Evolutionary conservation across 2,797 vertebrate species (phyloP).

Genomic region (Leptatherina wallacei): DNA sequence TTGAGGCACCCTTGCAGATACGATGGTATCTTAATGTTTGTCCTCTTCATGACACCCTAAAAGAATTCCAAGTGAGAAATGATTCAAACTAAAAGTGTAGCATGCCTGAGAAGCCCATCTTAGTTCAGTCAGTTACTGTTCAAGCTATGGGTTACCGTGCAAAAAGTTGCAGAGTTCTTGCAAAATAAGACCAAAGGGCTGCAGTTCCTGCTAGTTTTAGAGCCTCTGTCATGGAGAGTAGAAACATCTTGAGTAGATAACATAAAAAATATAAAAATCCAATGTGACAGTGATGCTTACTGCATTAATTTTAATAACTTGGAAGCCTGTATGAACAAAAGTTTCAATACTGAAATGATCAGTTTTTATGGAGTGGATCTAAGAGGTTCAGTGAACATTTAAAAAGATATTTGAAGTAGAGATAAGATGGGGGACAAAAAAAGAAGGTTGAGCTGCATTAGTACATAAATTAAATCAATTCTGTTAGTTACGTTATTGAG

Average conservation of each 20-base stretch:
- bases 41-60: not conserved
- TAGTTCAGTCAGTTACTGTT: not conserved
- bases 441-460: too few species aligned
- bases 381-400: too few species aligned
- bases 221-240: not conserved
- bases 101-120: not conserved
- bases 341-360: too few species aligned
- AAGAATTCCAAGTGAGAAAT: not conserved
- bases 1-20: not conserved
- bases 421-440: too few species aligned
- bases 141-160: not conserved
- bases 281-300: not conserved
- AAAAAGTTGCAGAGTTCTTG: not conserved
- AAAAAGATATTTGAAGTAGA: too few species aligned
- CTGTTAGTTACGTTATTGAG: not conserved
- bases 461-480: too few species aligned
- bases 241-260: not conserved
- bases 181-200: too few species aligned
- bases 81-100: not conserved
- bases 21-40: not conserved
- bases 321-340: too few species aligned
- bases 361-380: too few species aligned
- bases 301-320: too few species aligned
- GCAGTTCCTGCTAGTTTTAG: not conserved
- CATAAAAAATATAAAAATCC: not conserved